Evolutionary conservation across 2,797 vertebrate species (phyloP).

Genomic region (Sarcoramphus papa): DNA sequence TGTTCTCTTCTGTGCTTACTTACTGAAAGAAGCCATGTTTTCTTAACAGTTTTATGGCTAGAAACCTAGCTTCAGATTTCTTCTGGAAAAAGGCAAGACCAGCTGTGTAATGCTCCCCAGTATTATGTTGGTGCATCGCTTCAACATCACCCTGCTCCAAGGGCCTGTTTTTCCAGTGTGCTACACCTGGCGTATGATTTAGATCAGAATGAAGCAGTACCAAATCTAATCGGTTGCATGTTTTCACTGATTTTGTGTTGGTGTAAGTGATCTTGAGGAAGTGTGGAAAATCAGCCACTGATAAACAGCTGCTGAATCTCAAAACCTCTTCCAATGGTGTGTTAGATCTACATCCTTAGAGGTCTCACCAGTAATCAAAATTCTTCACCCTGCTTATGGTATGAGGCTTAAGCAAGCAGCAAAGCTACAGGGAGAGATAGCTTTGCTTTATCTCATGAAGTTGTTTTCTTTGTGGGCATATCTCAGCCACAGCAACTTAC

Average conservation of each 20-base stretch:
- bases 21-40: neutral
- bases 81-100: neutral
- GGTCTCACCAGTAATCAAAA: neutral
- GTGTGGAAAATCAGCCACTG: neutral
- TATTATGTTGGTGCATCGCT: neutral
- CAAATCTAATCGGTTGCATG: neutral
- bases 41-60: neutral
- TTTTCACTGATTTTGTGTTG: neutral
- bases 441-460: neutral
- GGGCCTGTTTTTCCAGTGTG: neutral
- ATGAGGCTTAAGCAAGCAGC: neutral
- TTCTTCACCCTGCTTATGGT: neutral
- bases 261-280: neutral
- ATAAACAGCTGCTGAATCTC: neutral
- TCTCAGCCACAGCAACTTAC: neutral
- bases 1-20: neutral
- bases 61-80: conserved; percentile 12
- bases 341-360: neutral
- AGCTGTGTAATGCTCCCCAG: neutral
- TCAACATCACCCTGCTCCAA: neutral
- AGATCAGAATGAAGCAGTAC: neutral
- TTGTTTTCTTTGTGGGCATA: neutral
- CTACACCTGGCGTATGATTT: neutral
- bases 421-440: neutral
- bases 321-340: neutral